phyloP scores from a whole-genome alignment of 2,888 invertebrate genomes.

The Syrista parreyssii region DNA sequence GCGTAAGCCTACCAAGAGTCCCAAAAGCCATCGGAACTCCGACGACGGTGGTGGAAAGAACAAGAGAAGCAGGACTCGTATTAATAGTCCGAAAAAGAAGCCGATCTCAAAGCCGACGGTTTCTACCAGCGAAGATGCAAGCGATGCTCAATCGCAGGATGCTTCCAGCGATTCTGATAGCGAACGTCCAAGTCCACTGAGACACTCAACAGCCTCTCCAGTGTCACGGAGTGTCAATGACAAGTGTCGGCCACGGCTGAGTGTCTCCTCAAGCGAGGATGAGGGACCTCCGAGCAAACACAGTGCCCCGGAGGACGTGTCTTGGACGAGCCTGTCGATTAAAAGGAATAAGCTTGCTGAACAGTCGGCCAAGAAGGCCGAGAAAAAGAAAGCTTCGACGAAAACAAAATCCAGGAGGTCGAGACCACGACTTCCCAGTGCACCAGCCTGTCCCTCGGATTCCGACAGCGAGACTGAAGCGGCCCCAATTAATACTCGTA shows the following conservation, averaged over 20 bases:
- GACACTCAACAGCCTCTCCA: slow-evolving; percentile 28
- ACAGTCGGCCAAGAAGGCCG: slow-evolving; percentile 54
- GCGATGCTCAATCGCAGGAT: slow-evolving; percentile 49
- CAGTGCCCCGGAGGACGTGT: slow-evolving; percentile 48
- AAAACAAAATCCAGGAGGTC: slow-evolving; percentile 63
- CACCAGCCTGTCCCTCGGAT: slow-evolving; percentile 50
- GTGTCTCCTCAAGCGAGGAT: slow-evolving; percentile 55
- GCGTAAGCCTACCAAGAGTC: slow-evolving; percentile 65
- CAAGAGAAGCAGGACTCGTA: slow-evolving; percentile 24
- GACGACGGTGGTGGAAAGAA: slow-evolving; percentile 39
- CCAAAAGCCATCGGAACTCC: slow-evolving; percentile 46
- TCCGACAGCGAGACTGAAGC: slow-evolving; percentile 60
- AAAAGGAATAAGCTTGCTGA: slow-evolving; percentile 54
- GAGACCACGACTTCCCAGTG: slow-evolving; percentile 51
- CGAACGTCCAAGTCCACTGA: slow-evolving; percentile 30
- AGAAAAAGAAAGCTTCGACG: slow-evolving; percentile 56
- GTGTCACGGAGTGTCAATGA: slow-evolving; percentile 27
- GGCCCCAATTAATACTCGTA: slow-evolving; percentile 49
- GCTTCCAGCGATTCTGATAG: slow-evolving; percentile 63
- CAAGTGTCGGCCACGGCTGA: slow-evolving; percentile 42
- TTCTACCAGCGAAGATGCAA: slow-evolving; percentile 62
- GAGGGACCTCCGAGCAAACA: slow-evolving; percentile 40
- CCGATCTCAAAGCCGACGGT: slow-evolving; percentile 63
- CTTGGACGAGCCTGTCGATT: slow-evolving; percentile 48
- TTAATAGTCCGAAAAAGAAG: slow-evolving; percentile 59